Base-by-base conservation (phyloP, 2,113 vertebrate species). In the Xiphias gladius region DNA sequence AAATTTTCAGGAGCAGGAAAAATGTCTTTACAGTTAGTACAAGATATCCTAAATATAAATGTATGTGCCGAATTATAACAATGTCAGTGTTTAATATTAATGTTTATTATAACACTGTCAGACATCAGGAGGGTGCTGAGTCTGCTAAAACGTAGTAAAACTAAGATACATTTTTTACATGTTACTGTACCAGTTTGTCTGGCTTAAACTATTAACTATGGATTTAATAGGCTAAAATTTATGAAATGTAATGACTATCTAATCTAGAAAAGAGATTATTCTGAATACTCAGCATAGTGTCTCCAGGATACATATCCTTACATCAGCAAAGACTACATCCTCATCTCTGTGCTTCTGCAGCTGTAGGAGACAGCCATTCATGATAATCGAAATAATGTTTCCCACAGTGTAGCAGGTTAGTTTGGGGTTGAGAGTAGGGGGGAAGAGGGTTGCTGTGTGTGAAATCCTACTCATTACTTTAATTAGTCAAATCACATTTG, bases 371-470 rank as follows among this genome's bases (percentile, higher is more conserved):
- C 32, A 74, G 46, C 57, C 4, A 11, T 73, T 83, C 32, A 77
- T 68, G 63, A 86, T 78, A 83, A 84, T 75, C 43, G 70, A 88
- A 86, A 85, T 57, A 86, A 86, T 73, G 73, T 69, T 86, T 80
- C 52, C 32, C 37, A 83, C 41, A 69, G 76, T 72, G 57, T 62
- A 59, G 43, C 70, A 62, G 54, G 54, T 73, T 79, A 66, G 78
- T 65, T 55, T 76, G 64, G 73, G 72, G 73, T 73, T 57, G 73
- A 30, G 79, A 86, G 64, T 4, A 30, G 17, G 37, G 17, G 37
- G 52, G 58, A 83, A 24, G 39, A 61, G 37, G 55, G 32, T 65
- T 68, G 35, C 50, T 1, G 22, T 61, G 55, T 80, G 67, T 69
- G 73, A 83, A 80, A 82, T 57, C 48, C 35, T 80, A n/a, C 39